Base-by-base conservation (phyloP, 2,888 invertebrate species). In the Ctenicera cuprea region DNA sequence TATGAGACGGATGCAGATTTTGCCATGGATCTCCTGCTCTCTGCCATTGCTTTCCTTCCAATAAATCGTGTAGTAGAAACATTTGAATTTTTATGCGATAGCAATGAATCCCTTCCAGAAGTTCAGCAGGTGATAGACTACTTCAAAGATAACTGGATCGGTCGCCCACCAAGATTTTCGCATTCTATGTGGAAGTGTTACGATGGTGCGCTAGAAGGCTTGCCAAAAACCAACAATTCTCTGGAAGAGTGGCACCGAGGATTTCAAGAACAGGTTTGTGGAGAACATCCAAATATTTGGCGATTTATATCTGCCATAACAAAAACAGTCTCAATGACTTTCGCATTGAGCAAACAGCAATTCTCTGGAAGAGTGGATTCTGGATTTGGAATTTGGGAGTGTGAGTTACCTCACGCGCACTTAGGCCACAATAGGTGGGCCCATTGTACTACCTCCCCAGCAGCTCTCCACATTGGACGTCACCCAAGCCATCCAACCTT, bases 161-260 rank as follows among this genome's bases (percentile, higher is more conserved):
- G 38, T 30, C 43, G 22, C 3, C 14, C 43, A 3, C 59, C 68
- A 7, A 11, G 41, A 30, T 64, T 50, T 50, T 12, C 33, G 1
- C n/a, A 5, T 18, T 7, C 3, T 16, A 11, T 65, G 50, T 65
- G 65, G 65, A 52, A 65, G 18, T 50, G 37, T 22, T 68, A 33
- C 45, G 20, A 73, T 12, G 37, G 14, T 37, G 52, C 38, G 4
- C 1, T 14, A 11, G 9, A 54, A 12, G 48, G 63, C 11, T 20
- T 69, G 22, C 50, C 61, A 9, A 71, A 63, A 66, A 76, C 70
- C 3, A 75, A 66, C 26, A 75, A 77, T 48, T 37, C 22, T 7
- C 20, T 73, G 0, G 71, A 75, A 69, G 73, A 72, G 8, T 75
- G 75, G 76, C 71, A 75, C 37, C 30, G 66, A 20, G 61, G 43